phyloP scores from a whole-genome alignment of 2,797 vertebrate species.

The Brachyalestes nurse region DNA sequence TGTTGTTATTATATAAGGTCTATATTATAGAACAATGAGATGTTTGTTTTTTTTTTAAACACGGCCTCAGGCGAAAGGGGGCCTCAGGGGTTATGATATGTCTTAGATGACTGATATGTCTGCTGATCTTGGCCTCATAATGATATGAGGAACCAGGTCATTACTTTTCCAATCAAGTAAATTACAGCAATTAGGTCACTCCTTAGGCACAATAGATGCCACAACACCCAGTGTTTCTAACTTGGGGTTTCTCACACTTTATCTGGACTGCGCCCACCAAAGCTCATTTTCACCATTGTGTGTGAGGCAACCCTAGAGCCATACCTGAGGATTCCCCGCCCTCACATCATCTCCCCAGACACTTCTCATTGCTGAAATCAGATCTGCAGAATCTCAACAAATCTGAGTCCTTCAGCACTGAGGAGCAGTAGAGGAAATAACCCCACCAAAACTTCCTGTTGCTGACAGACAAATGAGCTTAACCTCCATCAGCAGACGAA shows the following conservation, averaged over 20 bases:
- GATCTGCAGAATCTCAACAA: conserved; percentile 46
- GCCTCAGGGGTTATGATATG: background rate
- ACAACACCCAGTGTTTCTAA: conserved; percentile 3
- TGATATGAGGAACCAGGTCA: conserved; percentile 31
- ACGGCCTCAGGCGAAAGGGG: conserved; percentile 4
- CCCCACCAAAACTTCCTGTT: conserved; percentile 51
- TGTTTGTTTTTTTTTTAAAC: background rate
- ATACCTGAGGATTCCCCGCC: conserved; percentile 21
- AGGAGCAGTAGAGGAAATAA: conserved; percentile 44
- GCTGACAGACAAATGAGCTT: conserved; percentile 55
- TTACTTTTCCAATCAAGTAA: conserved; percentile 29
- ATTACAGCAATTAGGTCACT: conserved; percentile 35
- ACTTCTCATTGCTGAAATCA: conserved; percentile 31
- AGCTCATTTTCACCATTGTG: conserved; percentile 20
- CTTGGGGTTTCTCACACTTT: conserved; percentile 21
- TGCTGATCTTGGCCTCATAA: conserved; percentile 12
- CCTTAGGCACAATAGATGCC: conserved; percentile 27
- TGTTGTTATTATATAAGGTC: conserved; percentile 14
- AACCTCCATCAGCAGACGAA: conserved; percentile 32
- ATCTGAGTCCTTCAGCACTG: conserved; percentile 41
- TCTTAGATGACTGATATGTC: conserved; percentile 17
- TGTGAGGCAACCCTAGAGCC: background rate
- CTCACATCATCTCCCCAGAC: conserved; percentile 6
- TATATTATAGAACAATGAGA: conserved; percentile 3
- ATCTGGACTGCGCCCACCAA: conserved; percentile 15